Conservation (phyloP, 2,888 invertebrate genomes). For the Chalcis sispes region DNA sequence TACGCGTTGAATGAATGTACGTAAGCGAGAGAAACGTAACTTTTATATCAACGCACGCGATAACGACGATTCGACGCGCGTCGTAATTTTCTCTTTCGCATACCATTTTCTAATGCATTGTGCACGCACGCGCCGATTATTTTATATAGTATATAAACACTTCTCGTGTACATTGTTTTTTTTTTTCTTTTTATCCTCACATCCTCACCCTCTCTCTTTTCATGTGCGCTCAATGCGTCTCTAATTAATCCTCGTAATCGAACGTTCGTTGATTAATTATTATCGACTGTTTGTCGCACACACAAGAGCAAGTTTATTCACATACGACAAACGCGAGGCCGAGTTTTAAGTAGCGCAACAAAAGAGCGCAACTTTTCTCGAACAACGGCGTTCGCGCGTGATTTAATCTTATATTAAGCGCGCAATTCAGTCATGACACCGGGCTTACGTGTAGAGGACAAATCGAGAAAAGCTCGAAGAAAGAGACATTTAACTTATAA, state of each 20-base stretch:
- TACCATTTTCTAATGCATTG: not conserved
- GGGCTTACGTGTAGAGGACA: not conserved
- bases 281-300: too few relatives aligned
- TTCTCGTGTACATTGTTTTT: too few relatives aligned
- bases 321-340: not conserved
- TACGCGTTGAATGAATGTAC: too few relatives aligned
- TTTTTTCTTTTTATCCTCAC: too few relatives aligned
- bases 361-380: not conserved
- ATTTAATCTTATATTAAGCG: conserved; percentile 34
- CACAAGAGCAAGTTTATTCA: too few relatives aligned
- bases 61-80: not conserved
- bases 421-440: conserved; percentile 23
- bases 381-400: not conserved
- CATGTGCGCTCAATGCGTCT: not conserved
- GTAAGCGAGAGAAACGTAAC: too few relatives aligned
- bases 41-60: not conserved
- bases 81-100: not conserved
- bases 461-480: not conserved
- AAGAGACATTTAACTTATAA: not conserved
- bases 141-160: too few relatives aligned
- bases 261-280: conserved; percentile 43
- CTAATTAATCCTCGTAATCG: conserved; percentile 36
- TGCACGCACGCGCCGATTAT: not conserved
- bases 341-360: not conserved
- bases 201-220: too few relatives aligned